Percentiles rank a stretch among this genome's conserved stretches.
Conservation (phyloP, 2,113 vertebrate genomes). For the Rissa tridactyla region DNA sequence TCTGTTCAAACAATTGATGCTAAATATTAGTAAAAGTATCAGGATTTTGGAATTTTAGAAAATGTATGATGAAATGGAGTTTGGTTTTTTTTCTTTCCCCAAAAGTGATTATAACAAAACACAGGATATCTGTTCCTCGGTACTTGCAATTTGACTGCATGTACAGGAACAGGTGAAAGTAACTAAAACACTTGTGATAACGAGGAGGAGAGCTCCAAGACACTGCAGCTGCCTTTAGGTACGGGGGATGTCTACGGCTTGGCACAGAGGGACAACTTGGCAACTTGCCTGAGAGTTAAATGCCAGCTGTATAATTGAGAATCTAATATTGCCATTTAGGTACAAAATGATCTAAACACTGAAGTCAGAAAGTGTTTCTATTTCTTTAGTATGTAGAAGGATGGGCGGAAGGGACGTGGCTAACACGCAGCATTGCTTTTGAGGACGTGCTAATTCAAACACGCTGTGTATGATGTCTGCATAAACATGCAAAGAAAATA, state of each 20-base stretch:
- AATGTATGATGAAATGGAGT: not conserved
- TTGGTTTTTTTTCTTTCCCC: not conserved
- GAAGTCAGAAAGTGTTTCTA: not conserved
- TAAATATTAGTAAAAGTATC: not conserved
- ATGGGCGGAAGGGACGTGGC: not conserved
- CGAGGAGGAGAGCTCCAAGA: not conserved
- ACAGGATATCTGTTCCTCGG: not conserved
- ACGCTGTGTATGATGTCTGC: rapidly evolving
- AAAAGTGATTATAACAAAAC: not conserved
- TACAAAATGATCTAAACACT: not conserved
- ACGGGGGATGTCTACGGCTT: not conserved
- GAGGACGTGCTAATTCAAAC: not conserved
- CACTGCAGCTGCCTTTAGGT: not conserved
- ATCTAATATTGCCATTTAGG: not conserved
- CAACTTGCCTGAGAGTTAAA: not conserved
- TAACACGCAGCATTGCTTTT: not conserved
- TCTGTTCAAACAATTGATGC: not conserved
- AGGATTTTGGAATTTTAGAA: not conserved
- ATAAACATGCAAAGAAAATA: not conserved
- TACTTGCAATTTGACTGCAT: not conserved
- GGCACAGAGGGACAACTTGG: not conserved
- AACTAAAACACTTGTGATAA: not conserved
- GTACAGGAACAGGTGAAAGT: not conserved
- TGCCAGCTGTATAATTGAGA: not conserved
- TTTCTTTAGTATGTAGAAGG: not conserved